Percentiles rank a stretch among this genome's conserved stretches.
phyloP scores from a whole-genome alignment of 2,113 vertebrate genomes.

The Periophthalmus modestus region DNA sequence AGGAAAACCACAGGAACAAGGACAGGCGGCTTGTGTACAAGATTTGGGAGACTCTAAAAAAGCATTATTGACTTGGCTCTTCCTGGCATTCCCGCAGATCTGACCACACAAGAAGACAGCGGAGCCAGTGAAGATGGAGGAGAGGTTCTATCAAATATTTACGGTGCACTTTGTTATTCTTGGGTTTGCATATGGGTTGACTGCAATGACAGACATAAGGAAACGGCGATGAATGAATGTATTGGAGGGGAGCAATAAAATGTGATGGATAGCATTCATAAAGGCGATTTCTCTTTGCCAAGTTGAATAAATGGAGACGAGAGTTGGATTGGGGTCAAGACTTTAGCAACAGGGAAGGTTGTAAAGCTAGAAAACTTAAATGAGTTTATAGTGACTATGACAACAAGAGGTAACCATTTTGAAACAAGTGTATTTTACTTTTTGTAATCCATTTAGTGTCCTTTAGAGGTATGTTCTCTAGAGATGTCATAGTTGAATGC shows the following conservation, averaged over 20 bases:
- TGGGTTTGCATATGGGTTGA: conserved; percentile 20
- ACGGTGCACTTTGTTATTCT: conserved; percentile 36
- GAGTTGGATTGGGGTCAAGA: not conserved
- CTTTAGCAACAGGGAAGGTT: not conserved
- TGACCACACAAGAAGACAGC: conserved; percentile 66
- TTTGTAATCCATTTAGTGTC: too few species aligned
- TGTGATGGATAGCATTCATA: conserved; percentile 2
- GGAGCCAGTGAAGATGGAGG: conserved; percentile 11
- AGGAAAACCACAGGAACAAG: conserved; percentile 35
- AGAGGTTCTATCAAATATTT: conserved; percentile 54
- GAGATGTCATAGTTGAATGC: not conserved
- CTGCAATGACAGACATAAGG: conserved; percentile 19
- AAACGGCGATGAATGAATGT: conserved; percentile 25
- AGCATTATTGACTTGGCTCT: conserved; percentile 67
- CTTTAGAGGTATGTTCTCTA: too few species aligned
- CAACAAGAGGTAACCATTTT: too few species aligned
- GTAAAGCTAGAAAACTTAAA: not conserved
- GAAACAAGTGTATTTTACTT: too few species aligned
- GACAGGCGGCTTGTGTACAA: conserved; percentile 38
- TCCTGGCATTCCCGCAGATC: conserved; percentile 57
- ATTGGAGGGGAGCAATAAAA: conserved; percentile 14
- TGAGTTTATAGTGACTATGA: too few species aligned
- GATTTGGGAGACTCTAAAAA: conserved; percentile 53
- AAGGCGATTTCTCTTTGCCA: not conserved
- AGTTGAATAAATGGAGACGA: not conserved